Evolutionary conservation across 2,888 invertebrate genomes (phyloP), one percentile per base, ranked within the genome.

Genomic region (Drosophila phalerata): DNA sequence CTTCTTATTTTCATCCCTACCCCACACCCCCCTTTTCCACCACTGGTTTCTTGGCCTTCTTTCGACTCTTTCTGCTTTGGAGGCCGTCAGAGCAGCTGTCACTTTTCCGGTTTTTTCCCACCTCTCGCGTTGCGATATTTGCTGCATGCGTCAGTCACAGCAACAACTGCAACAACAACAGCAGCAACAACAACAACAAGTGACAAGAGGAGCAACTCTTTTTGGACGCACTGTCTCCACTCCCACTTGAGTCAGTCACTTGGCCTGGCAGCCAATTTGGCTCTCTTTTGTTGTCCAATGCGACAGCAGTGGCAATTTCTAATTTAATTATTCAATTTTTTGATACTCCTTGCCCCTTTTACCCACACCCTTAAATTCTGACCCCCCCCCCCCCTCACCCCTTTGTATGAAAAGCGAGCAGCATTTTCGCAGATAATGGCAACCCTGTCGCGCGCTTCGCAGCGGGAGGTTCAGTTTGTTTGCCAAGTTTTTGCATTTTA

Each of bases 261-360:
- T 63, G 38, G 53, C 56, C 51, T 65, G 79, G 72, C 81, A 83
- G 85, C 83, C 85, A 85, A 87, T 85, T 87, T 85, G 85, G 78
- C 70, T 53, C 63, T 78, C 87, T 85, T 85, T 85, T 87, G 87
- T 80, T 85, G 87, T 80, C 81, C 85, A 76, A 74, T 74, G 85
- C 78, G 82, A 82, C 78, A 77, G 87, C 82, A 80, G 76, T 78
- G 81, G 86, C 81, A 84, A 84, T 83, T 87, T 85, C 88, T 87
- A 89, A 88, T 88, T 89, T 78, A 88, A 89, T 88, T 89, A 89
- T 88, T 85, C 88, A 77, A 80, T 87, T 89, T 85, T 78, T 80
- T 53, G 45, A 17, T 51, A 38, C 52, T 60, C 42, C 45, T 11
- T 13, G 13, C 34, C 34, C 34, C 34, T 34, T 13, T 13, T 34